A percentile compares a stretch with the other conserved stretches of the same genome.
These are phyloP conservation scores for Villa cingulata DNA, from an alignment of 2,888 invertebrate species.

Conservation along the genomic window DNA sequence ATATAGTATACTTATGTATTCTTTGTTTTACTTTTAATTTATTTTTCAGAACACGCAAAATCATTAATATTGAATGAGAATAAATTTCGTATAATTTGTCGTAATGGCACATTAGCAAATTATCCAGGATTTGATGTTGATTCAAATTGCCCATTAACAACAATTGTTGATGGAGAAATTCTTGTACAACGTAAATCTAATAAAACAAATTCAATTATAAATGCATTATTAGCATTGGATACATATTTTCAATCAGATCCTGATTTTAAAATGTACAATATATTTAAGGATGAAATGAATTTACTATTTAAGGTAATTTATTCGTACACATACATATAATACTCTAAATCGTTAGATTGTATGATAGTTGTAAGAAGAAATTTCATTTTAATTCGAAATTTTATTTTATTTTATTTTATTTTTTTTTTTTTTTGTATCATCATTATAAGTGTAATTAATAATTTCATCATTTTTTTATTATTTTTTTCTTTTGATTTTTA, in stretches of 20 bases:
- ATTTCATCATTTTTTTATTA: background rate
- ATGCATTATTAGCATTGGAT: slow-evolving; percentile 15
- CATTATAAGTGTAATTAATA: too few relatives aligned
- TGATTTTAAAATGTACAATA: slow-evolving; percentile 43
- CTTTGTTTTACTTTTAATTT: too few relatives aligned
- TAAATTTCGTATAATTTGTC: slow-evolving; percentile 44
- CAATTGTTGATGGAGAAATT: slow-evolving; percentile 49
- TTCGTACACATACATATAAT: too few relatives aligned
- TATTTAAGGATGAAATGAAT: slow-evolving; percentile 40
- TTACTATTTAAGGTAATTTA: slow-evolving; percentile 43
- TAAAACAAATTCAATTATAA: slow-evolving; percentile 21
- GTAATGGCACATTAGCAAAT: slow-evolving; percentile 43
- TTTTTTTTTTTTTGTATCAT: too few relatives aligned
- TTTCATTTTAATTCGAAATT: too few relatives aligned
- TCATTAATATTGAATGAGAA: slow-evolving; percentile 26
- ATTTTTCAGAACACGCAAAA: slow-evolving; percentile 28
- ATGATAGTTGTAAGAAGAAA: too few relatives aligned
- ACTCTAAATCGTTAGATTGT: too few relatives aligned
- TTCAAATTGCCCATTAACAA: slow-evolving; percentile 41
- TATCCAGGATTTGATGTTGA: slow-evolving; percentile 40
- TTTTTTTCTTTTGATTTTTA: background rate
- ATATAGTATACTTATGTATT: too few relatives aligned
- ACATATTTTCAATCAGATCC: slow-evolving; percentile 21
- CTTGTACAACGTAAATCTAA: slow-evolving; percentile 34
- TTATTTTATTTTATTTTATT: too few relatives aligned